phyloP scores from a whole-genome alignment of 2,888 invertebrate species.

The Poecilobothrus nobilitatus region DNA sequence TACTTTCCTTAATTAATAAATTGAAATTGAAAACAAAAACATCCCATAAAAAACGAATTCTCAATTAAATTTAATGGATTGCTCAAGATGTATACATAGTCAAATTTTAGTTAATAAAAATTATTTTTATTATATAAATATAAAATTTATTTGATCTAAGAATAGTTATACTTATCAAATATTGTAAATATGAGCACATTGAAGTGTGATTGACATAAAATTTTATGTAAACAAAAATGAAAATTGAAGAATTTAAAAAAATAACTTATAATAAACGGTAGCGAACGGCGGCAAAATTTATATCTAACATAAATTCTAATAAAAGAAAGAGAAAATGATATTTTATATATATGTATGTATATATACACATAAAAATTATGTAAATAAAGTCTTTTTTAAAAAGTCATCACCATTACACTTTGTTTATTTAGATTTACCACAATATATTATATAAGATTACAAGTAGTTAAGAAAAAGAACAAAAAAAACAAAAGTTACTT shows the following conservation, averaged over 20 bases:
- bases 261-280: neutral
- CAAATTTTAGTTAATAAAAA: no score
- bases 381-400: neutral
- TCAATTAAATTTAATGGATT: no score
- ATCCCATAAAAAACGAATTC: no score
- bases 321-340: neutral
- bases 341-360: no score
- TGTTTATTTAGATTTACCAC: neutral
- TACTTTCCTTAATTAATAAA: no score
- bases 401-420: neutral
- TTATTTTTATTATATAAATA: no score
- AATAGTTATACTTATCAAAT: no score
- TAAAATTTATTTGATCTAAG: no score
- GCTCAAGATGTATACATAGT: no score
- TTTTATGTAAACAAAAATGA: neutral
- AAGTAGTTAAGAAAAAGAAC: neutral
- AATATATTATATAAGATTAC: neutral
- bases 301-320: neutral
- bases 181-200: no score
- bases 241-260: neutral
- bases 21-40: no score
- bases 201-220: neutral
- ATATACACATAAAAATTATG: no score
- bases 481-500: neutral
- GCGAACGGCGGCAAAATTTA: neutral